Percentiles rank a stretch among this genome's conserved stretches.
Conservation (phyloP, 2,797 vertebrate species). For the Clarias laeviceps region DNA sequence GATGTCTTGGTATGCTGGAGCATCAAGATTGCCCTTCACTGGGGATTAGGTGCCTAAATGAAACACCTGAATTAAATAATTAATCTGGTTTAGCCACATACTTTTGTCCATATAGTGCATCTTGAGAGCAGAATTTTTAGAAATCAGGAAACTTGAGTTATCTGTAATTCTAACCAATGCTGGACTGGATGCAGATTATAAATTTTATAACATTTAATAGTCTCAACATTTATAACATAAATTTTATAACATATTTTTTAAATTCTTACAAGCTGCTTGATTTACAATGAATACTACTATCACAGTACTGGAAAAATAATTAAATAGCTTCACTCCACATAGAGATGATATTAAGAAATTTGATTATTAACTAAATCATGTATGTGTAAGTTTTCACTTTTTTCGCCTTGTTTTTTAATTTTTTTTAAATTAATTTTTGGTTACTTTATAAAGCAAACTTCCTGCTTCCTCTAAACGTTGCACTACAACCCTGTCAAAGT, state of each 20-base stretch:
- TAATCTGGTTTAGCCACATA: too few species aligned
- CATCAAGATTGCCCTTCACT: too few species aligned
- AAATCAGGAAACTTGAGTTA: neutral
- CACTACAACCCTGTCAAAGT: constrained; percentile 18
- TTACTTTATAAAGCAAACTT: neutral
- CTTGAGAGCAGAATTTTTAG: neutral
- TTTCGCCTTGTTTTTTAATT: neutral
- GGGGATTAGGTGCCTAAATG: too few species aligned
- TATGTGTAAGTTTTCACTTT: neutral
- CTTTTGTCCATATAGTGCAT: too few species aligned
- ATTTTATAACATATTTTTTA: neutral
- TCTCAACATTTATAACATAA: too few species aligned
- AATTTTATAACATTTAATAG: neutral
- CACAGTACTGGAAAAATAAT: neutral
- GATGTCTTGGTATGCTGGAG: too few species aligned
- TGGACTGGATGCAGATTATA: neutral
- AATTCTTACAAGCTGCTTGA: neutral
- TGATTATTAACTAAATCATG: neutral
- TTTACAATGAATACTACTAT: neutral
- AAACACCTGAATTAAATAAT: too few species aligned
- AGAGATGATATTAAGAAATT: neutral
- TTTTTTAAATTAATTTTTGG: neutral
- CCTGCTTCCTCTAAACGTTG: neutral
- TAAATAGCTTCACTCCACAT: neutral
- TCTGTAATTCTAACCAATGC: neutral